phyloP scores from a whole-genome alignment of 2,888 invertebrate genomes.

The Ptilodon capucinus region DNA sequence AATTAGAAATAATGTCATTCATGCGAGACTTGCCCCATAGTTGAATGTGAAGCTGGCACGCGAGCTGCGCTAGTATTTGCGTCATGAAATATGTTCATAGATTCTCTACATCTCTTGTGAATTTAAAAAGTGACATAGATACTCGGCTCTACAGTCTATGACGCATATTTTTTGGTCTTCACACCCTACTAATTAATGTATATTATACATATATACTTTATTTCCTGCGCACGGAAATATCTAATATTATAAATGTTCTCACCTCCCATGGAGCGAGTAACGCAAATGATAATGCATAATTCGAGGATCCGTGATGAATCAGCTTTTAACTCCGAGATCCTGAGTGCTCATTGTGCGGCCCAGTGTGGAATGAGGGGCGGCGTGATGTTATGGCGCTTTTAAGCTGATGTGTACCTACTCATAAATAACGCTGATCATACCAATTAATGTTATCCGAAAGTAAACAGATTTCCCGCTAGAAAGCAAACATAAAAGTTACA shows the following conservation, averaged over 20 bases:
- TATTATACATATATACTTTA: no score
- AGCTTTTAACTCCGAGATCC: constrained; percentile 33
- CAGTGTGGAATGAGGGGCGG: background rate
- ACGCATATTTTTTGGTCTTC: no score
- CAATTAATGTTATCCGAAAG: background rate
- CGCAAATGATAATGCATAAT: constrained; percentile 33
- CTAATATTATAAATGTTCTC: background rate
- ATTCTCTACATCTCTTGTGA: no score
- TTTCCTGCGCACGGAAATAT: background rate
- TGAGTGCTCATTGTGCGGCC: background rate
- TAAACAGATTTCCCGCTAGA: background rate
- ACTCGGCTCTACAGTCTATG: no score
- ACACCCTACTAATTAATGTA: no score
- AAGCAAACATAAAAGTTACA: no score
- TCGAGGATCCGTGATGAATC: constrained; percentile 28
- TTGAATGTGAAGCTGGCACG: no score
- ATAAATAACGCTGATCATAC: background rate
- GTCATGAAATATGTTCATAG: no score
- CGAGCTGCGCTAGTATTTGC: no score
- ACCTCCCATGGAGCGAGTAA: constrained; percentile 1
- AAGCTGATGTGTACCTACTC: background rate
- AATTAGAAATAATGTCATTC: no score
- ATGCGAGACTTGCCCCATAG: no score
- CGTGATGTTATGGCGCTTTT: background rate
- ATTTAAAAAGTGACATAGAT: no score